Base-by-base conservation (phyloP, 1,140 invertebrate species). In the Drosophila prosaltans region DNA sequence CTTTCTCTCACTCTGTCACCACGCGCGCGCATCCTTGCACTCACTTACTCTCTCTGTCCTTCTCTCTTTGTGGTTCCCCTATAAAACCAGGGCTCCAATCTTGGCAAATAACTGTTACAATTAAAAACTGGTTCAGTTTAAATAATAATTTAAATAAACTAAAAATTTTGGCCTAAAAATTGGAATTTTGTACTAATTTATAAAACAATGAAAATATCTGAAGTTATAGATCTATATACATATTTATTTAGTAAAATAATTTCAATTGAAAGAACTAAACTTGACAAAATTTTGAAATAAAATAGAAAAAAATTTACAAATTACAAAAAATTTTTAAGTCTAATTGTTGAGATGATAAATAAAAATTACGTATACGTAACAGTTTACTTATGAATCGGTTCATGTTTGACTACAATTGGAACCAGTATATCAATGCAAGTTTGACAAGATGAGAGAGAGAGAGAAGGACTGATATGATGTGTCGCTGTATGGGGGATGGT, bases 341-440 rank as follows among this genome's bases (percentile, higher is more conserved):
- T 45, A 30, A 30, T 4, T 2, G 2, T 30, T 36, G 32, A 48
- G 2, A 5, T 16, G 16, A 45, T 5, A 1, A 8, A 45, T 11
- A 45, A 21, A 48, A 8, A 24, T 21, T 48, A 48, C 45, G 16
- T 7, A 48, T 48, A 48, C 45, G 45, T 48, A 21, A 48, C 7
- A 8, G 7, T 21, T 8, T 8, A 2, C 16, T 51, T 24, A 3
- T 9, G 45, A 51, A 26, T 26, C n/a, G 45, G 45, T 51, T 51
- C 45, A 2, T 21, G 1, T 26, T 51, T 26, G 45, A 21, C 8
- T 48, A 21, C 21, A 10, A 48, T 9, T 7, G 45, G 45, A 51
- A 51, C 45, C 45, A 51, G 45, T 51, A 24, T 21, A 81, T 69
- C 66, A 68, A 80, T 82, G 75, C 66, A 76, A 80, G 73, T 88